Evolutionary conservation across 2,888 invertebrate species (phyloP).

Genomic region (Phyto melanocephala): DNA sequence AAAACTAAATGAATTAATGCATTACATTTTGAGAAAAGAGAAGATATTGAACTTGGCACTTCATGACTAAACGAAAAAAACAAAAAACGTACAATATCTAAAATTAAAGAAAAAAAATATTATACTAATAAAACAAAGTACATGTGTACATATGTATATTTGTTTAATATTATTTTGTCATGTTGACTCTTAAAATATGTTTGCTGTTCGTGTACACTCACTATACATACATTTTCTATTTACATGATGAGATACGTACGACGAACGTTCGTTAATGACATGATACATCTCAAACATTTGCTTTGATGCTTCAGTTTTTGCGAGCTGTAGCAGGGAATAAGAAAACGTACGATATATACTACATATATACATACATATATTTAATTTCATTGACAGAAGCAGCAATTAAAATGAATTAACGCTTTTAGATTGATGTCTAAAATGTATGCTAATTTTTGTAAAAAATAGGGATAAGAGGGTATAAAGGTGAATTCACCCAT

Average conservation of each 20-base stretch:
- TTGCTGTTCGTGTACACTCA: conserved; percentile 3
- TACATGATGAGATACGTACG: neutral
- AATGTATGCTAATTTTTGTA: neutral
- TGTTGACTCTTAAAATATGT: conserved; percentile 28
- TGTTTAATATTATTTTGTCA: conserved; percentile 44
- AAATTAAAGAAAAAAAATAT: neutral
- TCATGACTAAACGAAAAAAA: conserved; percentile 47
- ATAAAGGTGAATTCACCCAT: too few species aligned
- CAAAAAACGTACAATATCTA: neutral
- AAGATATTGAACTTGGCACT: conserved; percentile 60
- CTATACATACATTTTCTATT: neutral
- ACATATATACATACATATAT: neutral
- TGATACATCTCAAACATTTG: neutral
- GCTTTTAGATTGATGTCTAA: neutral
- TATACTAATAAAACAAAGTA: neutral
- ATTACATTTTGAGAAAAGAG: conserved; percentile 32
- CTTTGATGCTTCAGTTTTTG: neutral
- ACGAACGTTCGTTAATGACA: neutral
- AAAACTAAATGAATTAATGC: conserved; percentile 17
- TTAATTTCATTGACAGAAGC: neutral
- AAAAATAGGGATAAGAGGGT: neutral
- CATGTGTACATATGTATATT: conserved; percentile 1
- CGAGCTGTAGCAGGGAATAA: neutral
- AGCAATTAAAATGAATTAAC: conserved; percentile 15
- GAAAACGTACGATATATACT: neutral